Conservation (phyloP, 2,888 invertebrate species). For the Prionchulus punctatus region DNA sequence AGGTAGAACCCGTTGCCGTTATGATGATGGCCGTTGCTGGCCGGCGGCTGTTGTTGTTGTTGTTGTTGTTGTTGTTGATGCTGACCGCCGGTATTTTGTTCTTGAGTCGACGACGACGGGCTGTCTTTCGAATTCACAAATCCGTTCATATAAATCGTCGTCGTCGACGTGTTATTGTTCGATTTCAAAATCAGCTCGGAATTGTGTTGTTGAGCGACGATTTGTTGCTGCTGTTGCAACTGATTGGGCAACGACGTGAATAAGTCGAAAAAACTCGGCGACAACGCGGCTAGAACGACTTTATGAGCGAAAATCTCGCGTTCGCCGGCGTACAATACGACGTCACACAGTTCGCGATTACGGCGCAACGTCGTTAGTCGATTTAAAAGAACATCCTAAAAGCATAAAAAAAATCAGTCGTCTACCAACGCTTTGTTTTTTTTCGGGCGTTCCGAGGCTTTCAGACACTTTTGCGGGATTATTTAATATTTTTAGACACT, state of each 20-base stretch:
- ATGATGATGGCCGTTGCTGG: neutral
- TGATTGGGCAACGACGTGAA: constrained; percentile 38
- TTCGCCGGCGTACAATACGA: constrained; percentile 56
- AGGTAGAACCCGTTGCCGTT: neutral
- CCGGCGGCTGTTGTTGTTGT: neutral
- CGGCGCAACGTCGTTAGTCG: constrained; percentile 34
- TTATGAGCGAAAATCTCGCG: constrained; percentile 58
- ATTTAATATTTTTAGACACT: neutral
- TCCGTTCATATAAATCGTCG: too few species aligned
- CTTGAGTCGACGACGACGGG: neutral
- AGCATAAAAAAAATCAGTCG: neutral
- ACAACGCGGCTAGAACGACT: constrained; percentile 59
- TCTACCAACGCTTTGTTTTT: too few species aligned
- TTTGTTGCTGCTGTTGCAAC: neutral
- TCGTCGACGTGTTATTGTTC: too few species aligned
- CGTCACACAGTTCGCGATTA: constrained; percentile 70
- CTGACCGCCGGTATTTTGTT: constrained; percentile 31
- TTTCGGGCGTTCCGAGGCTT: too few species aligned
- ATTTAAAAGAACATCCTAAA: constrained; percentile 23
- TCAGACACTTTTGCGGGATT: neutral
- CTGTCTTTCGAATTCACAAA: too few species aligned
- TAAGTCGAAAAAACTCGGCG: constrained; percentile 57
- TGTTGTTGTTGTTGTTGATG: neutral
- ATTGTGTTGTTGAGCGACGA: neutral
- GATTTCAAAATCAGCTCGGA: neutral